A percentile compares a stretch with the other conserved stretches of the same genome.
Evolutionary conservation across 2,113 vertebrate species (phyloP).

Genomic region (Pseudonaja textilis): DNA sequence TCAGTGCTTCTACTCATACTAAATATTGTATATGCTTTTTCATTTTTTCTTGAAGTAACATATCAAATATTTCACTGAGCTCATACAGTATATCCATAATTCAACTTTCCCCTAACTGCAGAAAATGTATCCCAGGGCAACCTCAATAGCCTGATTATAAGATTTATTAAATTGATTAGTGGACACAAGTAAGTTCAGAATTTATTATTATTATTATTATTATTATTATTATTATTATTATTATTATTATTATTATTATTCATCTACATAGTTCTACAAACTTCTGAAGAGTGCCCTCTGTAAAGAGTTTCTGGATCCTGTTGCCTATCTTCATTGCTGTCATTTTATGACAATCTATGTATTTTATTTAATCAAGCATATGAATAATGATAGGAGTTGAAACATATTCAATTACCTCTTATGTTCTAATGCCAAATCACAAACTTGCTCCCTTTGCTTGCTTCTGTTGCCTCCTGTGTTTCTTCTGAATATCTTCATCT

Average conservation of each 20-base stretch:
- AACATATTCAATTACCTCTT: neutral
- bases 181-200: neutral
- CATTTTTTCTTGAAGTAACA: neutral
- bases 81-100: neutral
- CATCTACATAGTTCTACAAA: neutral
- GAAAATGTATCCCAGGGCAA: neutral
- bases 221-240: too few species aligned
- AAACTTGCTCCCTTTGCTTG: neutral
- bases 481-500: neutral
- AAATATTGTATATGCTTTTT: neutral
- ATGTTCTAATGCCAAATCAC: neutral
- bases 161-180: neutral
- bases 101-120: neutral
- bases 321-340: neutral
- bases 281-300: neutral
- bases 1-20: fast-evolving
- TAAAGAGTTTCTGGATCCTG: neutral
- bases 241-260: neutral
- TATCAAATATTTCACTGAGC: neutral
- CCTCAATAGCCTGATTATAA: neutral
- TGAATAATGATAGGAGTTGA: neutral
- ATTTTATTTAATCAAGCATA: neutral
- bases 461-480: neutral
- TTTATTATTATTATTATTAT: too few species aligned
- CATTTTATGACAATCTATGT: neutral